These are phyloP conservation scores for Eretmochelys imbricata DNA, from an alignment of 2,113 vertebrate species.

Conservation along the genomic window DNA sequence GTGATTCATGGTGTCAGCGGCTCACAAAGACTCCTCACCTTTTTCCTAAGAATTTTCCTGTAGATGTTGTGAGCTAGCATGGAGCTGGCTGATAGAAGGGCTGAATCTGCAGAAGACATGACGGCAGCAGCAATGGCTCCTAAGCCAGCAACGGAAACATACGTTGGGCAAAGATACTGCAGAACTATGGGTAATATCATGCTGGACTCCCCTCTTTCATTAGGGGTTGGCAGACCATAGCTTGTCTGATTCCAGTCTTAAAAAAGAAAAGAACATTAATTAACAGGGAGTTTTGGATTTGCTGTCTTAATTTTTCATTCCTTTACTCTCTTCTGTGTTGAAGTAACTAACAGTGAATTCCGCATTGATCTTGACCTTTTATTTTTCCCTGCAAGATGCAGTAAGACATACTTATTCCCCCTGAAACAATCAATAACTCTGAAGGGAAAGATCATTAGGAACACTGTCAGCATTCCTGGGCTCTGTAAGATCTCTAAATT, in stretches of 20 bases:
- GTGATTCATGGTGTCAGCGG: background rate
- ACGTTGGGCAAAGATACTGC: constrained; percentile 65
- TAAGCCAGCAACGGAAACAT: constrained; percentile 66
- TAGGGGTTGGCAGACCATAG: constrained; percentile 60
- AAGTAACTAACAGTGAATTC: background rate
- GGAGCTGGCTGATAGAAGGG: constrained; percentile 77
- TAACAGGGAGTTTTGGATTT: background rate
- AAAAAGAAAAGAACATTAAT: background rate
- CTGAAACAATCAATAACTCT: background rate
- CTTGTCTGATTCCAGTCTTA: constrained; percentile 75
- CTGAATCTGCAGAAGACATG: constrained; percentile 80
- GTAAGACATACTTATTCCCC: background rate
- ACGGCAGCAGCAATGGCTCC: constrained; percentile 78
- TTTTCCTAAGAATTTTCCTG: constrained; percentile 75
- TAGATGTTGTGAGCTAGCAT: constrained; percentile 74
- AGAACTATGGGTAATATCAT: constrained; percentile 70
- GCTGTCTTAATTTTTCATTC: background rate
- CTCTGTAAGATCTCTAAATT: background rate
- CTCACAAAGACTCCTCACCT: background rate
- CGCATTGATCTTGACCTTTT: background rate
- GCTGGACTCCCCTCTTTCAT: constrained; percentile 57
- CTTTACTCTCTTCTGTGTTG: background rate
- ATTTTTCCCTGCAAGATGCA: background rate
- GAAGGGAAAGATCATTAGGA: background rate
- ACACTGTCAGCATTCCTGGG: background rate